phyloP scores from a whole-genome alignment of 2,888 invertebrate genomes.

The Arge pagana region DNA sequence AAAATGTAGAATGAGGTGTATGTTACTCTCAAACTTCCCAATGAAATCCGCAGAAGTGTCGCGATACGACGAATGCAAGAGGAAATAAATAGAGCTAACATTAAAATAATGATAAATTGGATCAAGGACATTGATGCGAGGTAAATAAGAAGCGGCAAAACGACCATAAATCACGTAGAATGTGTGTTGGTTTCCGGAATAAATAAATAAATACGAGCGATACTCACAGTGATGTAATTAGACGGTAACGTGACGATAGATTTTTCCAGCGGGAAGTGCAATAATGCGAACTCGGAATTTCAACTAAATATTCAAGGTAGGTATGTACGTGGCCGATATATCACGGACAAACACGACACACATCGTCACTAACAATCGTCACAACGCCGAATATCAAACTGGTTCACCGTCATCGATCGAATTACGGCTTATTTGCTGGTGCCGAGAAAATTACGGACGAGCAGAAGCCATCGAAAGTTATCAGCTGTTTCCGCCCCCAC shows the following conservation, averaged over 20 bases:
- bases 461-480: constrained; percentile 11
- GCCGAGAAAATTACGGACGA: constrained; percentile 2
- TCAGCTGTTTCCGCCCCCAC: constrained; percentile 13
- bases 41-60: too few relatives aligned
- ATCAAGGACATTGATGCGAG: too few relatives aligned
- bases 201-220: constrained; percentile 12
- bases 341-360: constrained; percentile 4
- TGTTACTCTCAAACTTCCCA: too few relatives aligned
- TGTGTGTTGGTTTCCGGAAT: too few relatives aligned
- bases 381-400: too few relatives aligned
- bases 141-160: too few relatives aligned
- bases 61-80: too few relatives aligned
- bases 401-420: too few relatives aligned
- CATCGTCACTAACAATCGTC: not conserved
- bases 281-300: constrained; percentile 2
- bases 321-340: not conserved
- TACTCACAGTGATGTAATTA: constrained; percentile 37
- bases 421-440: not conserved
- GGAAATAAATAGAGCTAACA: too few relatives aligned
- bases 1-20: too few relatives aligned
- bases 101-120: too few relatives aligned
- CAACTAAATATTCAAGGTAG: not conserved
- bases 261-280: constrained; percentile 10
- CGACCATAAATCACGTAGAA: too few relatives aligned
- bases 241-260: constrained; percentile 1